Percentiles rank a stretch among this genome's conserved stretches.
phyloP scores from a whole-genome alignment of 2,888 invertebrate species.

The Xanthostigma xanthostigma region DNA sequence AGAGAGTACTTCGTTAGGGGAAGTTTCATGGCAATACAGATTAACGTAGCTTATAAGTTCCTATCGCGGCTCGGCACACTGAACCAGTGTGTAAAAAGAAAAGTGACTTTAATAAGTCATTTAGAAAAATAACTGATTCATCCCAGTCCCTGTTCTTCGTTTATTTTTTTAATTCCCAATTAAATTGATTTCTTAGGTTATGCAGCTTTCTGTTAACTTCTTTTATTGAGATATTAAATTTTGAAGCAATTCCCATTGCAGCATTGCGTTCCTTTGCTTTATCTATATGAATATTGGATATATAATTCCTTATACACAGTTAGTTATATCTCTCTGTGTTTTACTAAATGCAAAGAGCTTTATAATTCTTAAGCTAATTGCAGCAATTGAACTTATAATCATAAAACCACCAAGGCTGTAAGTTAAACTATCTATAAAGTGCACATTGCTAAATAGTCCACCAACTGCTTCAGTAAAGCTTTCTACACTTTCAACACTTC shows the following conservation, averaged over 20 bases:
- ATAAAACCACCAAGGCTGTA: too few relatives aligned
- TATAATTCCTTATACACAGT: too few relatives aligned
- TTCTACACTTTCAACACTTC: too few relatives aligned
- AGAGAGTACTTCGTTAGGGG: conserved; percentile 5
- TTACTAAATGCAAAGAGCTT: too few relatives aligned
- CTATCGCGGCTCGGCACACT: conserved; percentile 1
- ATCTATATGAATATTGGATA: too few relatives aligned
- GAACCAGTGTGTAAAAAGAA: conserved; percentile 3
- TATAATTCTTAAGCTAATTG: too few relatives aligned
- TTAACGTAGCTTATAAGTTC: conserved; percentile 1
- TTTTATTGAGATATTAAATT: conserved; percentile 7
- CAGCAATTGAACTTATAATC: too few relatives aligned
- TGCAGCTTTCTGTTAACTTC: conserved; percentile 7
- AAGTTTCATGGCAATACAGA: conserved; percentile 7
- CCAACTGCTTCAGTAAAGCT: too few relatives aligned
- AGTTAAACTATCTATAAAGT: too few relatives aligned
- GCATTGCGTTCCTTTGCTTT: conserved; percentile 1
- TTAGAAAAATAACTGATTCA: not conserved
- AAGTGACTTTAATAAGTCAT: not conserved
- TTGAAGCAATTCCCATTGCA: conserved; percentile 4
- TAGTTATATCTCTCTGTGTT: too few relatives aligned
- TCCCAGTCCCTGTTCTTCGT: conserved; percentile 5
- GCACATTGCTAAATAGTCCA: too few relatives aligned
- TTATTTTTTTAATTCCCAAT: conserved; percentile 6
- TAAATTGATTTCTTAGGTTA: conserved; percentile 9